Evolutionary conservation across 1,140 invertebrate genomes (phyloP).

Genomic region (Leptinotarsa undecemlineata): DNA sequence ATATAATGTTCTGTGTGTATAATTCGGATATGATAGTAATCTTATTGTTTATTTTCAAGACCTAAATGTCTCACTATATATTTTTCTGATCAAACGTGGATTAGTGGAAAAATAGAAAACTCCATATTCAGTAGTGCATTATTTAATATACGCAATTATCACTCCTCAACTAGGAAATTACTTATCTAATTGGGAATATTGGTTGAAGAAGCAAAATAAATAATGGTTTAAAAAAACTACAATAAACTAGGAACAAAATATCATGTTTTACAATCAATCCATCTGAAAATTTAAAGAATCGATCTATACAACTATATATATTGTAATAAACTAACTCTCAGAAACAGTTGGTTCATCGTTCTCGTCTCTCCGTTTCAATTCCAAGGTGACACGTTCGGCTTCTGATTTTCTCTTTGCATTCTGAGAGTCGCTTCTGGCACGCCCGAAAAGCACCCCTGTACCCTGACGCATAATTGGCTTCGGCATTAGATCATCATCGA

Average conservation of each 20-base stretch:
- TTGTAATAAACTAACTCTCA: constrained; percentile 12
- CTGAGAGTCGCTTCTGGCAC: constrained; percentile 47
- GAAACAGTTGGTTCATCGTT: constrained; percentile 9
- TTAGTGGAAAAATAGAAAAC: too few species aligned
- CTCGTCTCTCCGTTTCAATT: constrained; percentile 4
- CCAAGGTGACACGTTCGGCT: constrained; percentile 37
- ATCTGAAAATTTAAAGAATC: background rate
- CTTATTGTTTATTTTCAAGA: too few species aligned
- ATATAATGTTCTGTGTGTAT: too few species aligned
- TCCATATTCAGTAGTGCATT: background rate
- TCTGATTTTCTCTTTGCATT: constrained; percentile 49
- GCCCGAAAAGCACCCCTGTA: constrained; percentile 40
- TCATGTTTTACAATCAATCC: background rate
- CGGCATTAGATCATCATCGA: constrained; percentile 29
- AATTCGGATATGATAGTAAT: too few species aligned
- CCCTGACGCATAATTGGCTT: constrained; percentile 27
- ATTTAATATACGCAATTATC: background rate
- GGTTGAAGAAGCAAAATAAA: background rate
- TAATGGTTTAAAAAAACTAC: background rate
- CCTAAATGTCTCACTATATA: too few species aligned
- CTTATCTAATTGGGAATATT: background rate
- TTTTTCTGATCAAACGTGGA: too few species aligned
- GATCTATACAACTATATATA: background rate
- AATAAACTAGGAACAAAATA: background rate
- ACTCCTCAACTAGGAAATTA: background rate